Conservation (phyloP, 2,113 vertebrate species). For the Loxodonta africana region DNA sequence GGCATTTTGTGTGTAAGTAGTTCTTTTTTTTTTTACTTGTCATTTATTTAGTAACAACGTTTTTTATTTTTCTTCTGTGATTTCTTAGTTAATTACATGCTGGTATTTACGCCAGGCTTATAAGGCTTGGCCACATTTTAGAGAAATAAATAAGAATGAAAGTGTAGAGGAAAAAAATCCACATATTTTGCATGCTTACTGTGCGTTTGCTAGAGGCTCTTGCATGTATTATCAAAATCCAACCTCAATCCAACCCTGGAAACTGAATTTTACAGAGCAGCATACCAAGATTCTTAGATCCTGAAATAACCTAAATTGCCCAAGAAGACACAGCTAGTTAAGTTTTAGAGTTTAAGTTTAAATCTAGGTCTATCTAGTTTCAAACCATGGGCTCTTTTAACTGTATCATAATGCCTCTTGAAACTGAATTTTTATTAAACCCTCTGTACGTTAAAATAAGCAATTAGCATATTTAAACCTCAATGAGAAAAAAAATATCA, state of each 20-base stretch:
- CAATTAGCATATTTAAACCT: no score
- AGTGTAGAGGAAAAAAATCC: background rate
- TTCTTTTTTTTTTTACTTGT: no score
- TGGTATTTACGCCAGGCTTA: background rate
- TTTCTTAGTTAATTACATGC: background rate
- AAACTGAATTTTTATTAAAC: background rate
- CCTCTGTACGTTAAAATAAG: no score
- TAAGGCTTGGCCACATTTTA: background rate
- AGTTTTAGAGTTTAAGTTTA: background rate
- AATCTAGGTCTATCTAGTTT: background rate
- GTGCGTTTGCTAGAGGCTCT: no score
- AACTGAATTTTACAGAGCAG: background rate
- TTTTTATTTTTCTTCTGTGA: background rate
- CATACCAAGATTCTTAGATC: background rate
- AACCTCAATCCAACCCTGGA: background rate
- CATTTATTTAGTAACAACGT: conserved; percentile 14
- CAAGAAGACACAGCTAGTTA: background rate
- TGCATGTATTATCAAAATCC: no score
- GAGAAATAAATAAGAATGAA: background rate
- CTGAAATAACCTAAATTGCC: background rate
- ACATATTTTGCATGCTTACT: background rate
- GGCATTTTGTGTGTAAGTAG: no score
- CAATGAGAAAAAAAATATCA: no score
- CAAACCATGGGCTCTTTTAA: background rate
- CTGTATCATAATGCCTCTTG: background rate